Evolutionary conservation across 2,113 vertebrate genomes (phyloP), one percentile per base, ranked within the genome.

Genomic region (Paratilapia polleni): DNA sequence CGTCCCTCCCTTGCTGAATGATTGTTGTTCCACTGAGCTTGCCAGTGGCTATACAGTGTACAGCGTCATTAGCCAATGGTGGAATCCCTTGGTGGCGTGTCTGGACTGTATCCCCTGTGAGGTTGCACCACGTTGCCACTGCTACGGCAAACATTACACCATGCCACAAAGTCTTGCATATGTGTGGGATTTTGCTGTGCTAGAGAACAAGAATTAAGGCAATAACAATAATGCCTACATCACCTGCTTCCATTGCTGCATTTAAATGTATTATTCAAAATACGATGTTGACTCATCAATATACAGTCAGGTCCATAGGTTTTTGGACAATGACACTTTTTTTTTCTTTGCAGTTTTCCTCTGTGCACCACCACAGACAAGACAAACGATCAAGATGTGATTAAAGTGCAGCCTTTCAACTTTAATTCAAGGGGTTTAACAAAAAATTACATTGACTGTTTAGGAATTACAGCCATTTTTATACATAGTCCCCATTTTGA

Each of bases 101-200:
- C 79, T 81, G 87, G 74, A 78, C 87, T 70, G 78, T 77, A 68
- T 91, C 88, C 83, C 86, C 60, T 52, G 79, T 60, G 88, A 91
- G 81, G 85, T 85, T 82, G 54, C 89, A 89, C 85, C 78, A 84
- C 47, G 78, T 91, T 93, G 89, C 91, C 86, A 93, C 80, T 80
- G 89, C 81, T 79, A 90, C 80, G 60, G 89, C 91, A 93, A 94
- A 94, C 93, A 93, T 92, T 22, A 82, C 93, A 93, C 80, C 47
- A 54, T 36, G 80, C 77, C 78, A 84, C 84, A 66, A 92, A 86
- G 87, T 89, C 82, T 91, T 66, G 74, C 92, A 91, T 80, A 47
- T 86, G 81, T 85, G 77, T 88, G 90, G 77, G 82, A 91, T 79
- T 89, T 88, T 22, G 61, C 24, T 17, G 34, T 59, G 76, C 47